Conservation (phyloP, 2,888 invertebrate genomes). For the Meganola albula region DNA sequence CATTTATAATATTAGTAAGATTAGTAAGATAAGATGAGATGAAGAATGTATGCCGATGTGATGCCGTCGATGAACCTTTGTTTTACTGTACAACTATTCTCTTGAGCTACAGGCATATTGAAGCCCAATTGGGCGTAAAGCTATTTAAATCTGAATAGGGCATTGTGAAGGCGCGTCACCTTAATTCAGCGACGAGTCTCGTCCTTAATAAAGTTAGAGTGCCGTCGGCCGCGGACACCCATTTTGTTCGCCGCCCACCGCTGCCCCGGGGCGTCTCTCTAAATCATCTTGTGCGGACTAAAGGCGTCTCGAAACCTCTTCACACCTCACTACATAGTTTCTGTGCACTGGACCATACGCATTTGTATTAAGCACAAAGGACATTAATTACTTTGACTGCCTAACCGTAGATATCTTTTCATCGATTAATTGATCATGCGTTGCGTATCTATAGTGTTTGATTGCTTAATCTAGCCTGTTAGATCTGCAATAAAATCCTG, state of each 20-base stretch:
- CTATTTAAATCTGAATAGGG: conserved; percentile 77
- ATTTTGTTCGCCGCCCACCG: conserved; percentile 37
- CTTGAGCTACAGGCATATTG: conserved; percentile 64
- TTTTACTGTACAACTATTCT: conserved; percentile 72
- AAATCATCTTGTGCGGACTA: conserved; percentile 52
- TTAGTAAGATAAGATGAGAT: no score
- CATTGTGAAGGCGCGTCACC: conserved; percentile 74
- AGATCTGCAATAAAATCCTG: no score
- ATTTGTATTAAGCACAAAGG: conserved; percentile 32
- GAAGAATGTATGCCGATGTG: no score
- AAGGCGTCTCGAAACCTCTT: conserved; percentile 51
- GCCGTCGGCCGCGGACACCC: conserved; percentile 51
- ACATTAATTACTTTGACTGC: conserved; percentile 29
- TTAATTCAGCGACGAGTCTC: conserved; percentile 65
- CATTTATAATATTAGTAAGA: no score
- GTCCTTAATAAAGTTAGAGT: conserved; percentile 72
- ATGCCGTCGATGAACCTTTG: no score
- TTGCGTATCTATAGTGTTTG: no score
- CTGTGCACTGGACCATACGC: conserved; percentile 38
- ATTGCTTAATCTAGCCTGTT: no score
- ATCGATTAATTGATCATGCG: no score
- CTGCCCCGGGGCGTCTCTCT: conserved; percentile 43
- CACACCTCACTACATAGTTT: conserved; percentile 39
- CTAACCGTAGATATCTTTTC: conserved; percentile 17
- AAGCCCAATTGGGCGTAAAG: conserved; percentile 76